These are phyloP conservation scores for Uropsilus gracilis DNA, from an alignment of 2,113 vertebrate species.

Conservation along the genomic window DNA sequence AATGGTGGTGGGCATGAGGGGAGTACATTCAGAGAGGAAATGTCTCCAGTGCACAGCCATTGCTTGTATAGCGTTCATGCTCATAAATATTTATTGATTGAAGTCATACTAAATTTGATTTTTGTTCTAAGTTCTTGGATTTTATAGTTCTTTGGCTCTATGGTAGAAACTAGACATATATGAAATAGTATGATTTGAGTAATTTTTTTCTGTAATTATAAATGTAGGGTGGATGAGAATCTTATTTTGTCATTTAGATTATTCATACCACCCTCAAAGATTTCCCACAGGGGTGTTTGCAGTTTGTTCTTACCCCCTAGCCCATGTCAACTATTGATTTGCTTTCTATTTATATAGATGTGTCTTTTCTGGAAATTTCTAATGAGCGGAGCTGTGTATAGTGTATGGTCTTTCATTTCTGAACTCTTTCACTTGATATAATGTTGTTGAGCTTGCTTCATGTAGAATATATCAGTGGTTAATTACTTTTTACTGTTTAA, in stretches of 20 bases:
- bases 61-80: neutral
- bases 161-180: neutral
- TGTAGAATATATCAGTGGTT: neutral
- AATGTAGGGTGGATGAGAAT: neutral
- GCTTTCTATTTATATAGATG: neutral
- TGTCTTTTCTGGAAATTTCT: neutral
- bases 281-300: neutral
- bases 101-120: neutral
- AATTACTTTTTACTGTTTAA: neutral
- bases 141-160: neutral
- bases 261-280: neutral
- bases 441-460: neutral
- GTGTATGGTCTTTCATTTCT: neutral
- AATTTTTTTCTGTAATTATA: slow-evolving; percentile 31
- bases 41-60: neutral
- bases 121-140: neutral
- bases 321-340: neutral
- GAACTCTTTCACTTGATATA: neutral
- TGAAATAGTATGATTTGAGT: neutral
- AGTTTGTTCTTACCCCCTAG: neutral
- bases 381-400: neutral
- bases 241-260: too few relatives aligned
- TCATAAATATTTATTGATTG: neutral
- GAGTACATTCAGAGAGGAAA: neutral
- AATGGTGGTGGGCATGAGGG: too few relatives aligned